Percentiles rank a stretch among this genome's conserved stretches.
These are phyloP conservation scores for Halictus quadricinctus DNA, from an alignment of 2,888 invertebrate species.

Conservation along the genomic window DNA sequence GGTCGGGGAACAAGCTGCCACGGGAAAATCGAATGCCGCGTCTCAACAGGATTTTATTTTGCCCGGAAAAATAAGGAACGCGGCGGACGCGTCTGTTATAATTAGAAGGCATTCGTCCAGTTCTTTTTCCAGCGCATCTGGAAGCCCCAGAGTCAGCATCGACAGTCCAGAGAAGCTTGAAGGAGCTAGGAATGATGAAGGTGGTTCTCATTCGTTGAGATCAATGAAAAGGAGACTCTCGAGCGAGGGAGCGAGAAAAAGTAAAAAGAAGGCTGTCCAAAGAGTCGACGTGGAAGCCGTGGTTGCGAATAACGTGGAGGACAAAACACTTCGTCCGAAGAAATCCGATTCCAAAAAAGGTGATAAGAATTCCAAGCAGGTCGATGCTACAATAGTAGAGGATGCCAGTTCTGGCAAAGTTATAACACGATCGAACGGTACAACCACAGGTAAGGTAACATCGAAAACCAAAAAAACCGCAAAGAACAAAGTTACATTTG, in stretches of 20 bases:
- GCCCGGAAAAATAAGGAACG: constrained; percentile 78
- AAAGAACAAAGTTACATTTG: constrained; percentile 73
- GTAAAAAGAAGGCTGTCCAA: constrained; percentile 66
- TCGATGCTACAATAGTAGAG: constrained; percentile 50
- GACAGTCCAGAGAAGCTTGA: constrained; percentile 68
- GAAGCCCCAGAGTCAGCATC: constrained; percentile 86
- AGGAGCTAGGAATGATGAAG: constrained; percentile 67
- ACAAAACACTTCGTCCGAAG: constrained; percentile 58
- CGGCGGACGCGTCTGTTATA: constrained; percentile 91
- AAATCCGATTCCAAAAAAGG: constrained; percentile 62
- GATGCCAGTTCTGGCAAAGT: constrained; percentile 62
- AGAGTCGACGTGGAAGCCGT: constrained; percentile 45
- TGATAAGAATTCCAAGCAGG: constrained; percentile 66
- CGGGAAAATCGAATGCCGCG: constrained; percentile 62
- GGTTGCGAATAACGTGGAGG: constrained; percentile 30
- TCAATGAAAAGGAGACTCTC: constrained; percentile 73
- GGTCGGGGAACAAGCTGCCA: constrained; percentile 50
- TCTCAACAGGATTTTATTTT: constrained; percentile 75
- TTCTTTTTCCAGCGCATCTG: constrained; percentile 89
- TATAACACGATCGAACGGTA: constrained; percentile 68
- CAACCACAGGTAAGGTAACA: constrained; percentile 67
- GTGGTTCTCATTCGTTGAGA: constrained; percentile 63
- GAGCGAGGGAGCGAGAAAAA: constrained; percentile 72
- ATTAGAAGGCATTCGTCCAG: constrained; percentile 92
- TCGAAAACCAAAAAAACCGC: constrained; percentile 74